These are phyloP conservation scores for Poecilia velifera DNA, from an alignment of 2,797 vertebrate species.

Conservation along the genomic window DNA sequence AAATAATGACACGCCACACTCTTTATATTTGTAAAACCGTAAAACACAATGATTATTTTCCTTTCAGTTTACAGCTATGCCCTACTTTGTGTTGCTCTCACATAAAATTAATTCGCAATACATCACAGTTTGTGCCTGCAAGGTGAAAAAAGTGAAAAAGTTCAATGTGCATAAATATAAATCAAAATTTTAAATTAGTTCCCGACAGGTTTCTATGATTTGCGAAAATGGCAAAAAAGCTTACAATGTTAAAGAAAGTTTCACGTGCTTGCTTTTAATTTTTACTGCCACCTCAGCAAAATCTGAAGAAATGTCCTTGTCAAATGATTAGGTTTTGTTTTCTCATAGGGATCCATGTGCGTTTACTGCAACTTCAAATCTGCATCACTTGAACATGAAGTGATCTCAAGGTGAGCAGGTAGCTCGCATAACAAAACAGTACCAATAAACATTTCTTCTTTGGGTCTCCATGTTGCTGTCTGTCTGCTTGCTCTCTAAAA, in stretches of 20 bases:
- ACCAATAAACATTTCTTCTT: constrained; percentile 53
- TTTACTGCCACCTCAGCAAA: constrained; percentile 9
- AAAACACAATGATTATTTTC: background rate
- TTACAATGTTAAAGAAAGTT: constrained; percentile 1
- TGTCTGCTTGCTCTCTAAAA: constrained; percentile 46
- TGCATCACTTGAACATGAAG: constrained; percentile 1
- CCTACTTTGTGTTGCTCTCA: too few species aligned
- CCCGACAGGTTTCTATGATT: background rate
- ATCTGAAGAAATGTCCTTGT: constrained; percentile 18
- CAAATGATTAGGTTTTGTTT: constrained; percentile 15
- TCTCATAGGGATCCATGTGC: constrained; percentile 26
- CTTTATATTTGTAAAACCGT: background rate
- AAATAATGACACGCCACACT: background rate
- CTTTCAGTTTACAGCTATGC: too few species aligned
- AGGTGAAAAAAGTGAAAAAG: background rate
- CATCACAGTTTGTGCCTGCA: background rate
- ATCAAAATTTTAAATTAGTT: too few species aligned
- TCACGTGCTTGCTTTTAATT: constrained; percentile 20
- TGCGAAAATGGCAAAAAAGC: background rate
- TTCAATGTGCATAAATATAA: background rate
- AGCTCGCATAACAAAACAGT: constrained; percentile 58
- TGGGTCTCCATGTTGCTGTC: constrained; percentile 45
- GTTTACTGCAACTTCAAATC: constrained; percentile 14
- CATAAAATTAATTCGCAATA: background rate
- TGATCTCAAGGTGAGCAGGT: constrained; percentile 39